These are phyloP conservation scores for Bombus turneri DNA, from an alignment of 1,140 invertebrate genomes.

Conservation along the genomic window DNA sequence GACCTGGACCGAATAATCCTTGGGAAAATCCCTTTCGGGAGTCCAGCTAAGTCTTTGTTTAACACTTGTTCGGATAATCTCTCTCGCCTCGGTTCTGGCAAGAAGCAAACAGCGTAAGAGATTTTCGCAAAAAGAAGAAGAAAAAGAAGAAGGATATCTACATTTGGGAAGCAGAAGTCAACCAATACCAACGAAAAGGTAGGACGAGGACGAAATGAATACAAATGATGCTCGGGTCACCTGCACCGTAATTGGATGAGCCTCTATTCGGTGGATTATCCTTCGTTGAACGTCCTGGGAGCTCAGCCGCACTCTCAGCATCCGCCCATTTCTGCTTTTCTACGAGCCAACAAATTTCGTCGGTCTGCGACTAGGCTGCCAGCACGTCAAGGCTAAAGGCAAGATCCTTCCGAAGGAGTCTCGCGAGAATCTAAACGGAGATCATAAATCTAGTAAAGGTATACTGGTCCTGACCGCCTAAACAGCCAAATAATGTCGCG, in stretches of 20 bases:
- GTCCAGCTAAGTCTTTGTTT: slow-evolving; percentile 70
- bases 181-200: slow-evolving; percentile 47
- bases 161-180: neutral
- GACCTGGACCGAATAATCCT: slow-evolving; percentile 53
- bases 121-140: neutral
- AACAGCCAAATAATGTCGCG: slow-evolving; percentile 70
- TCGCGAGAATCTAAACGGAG: slow-evolving; percentile 35
- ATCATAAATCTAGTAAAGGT: slow-evolving; percentile 69
- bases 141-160: neutral
- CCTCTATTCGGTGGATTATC: slow-evolving; percentile 73
- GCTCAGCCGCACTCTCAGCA: slow-evolving; percentile 16
- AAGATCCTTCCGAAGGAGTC: slow-evolving; percentile 24
- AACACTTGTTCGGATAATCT: slow-evolving; percentile 69
- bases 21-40: slow-evolving; percentile 50
- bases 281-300: slow-evolving; percentile 64
- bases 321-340: slow-evolving; percentile 53
- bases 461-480: slow-evolving; percentile 19
- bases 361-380: neutral
- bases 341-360: slow-evolving; percentile 48
- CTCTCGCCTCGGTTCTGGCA: slow-evolving; percentile 22
- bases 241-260: slow-evolving; percentile 76
- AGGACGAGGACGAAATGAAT: slow-evolving; percentile 71
- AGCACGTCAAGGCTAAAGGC: neutral
- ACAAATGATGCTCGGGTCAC: slow-evolving; percentile 74
- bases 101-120: slow-evolving; percentile 15